Conservation (phyloP, 2,797 vertebrate species). For the Corythornis leucogaster region DNA sequence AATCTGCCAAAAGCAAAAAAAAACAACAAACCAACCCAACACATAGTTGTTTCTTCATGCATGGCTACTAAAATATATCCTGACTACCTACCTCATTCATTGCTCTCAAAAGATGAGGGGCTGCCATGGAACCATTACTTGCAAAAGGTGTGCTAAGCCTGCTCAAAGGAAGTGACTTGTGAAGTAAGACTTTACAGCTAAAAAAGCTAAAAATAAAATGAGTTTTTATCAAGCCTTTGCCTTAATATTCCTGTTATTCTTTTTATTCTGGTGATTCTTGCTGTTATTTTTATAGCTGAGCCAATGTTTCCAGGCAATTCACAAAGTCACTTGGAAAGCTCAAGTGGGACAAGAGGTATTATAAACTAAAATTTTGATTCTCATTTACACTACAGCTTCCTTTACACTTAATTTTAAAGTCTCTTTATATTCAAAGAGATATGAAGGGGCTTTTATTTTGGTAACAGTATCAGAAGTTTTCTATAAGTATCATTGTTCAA, state of each 20-base stretch:
- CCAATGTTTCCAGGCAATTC: constrained; percentile 39
- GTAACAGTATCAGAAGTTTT: neutral
- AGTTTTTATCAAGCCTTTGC: neutral
- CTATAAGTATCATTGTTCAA: neutral
- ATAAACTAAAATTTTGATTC: neutral
- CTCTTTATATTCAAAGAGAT: neutral
- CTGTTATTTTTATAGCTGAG: constrained; percentile 27
- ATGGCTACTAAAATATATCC: neutral
- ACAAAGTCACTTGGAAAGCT: neutral
- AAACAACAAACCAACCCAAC: neutral
- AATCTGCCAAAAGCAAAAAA: neutral
- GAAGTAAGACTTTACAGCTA: constrained; percentile 32
- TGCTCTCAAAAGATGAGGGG: neutral
- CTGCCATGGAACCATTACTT: neutral
- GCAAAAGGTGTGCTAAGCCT: neutral
- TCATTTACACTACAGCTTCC: neutral
- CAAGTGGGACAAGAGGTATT: neutral
- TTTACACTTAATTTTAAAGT: neutral
- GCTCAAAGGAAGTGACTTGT: neutral
- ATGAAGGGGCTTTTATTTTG: neutral
- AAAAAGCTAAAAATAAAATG: constrained; percentile 38
- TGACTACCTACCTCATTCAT: neutral
- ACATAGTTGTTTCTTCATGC: neutral
- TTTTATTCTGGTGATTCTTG: neutral
- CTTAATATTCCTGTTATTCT: constrained; percentile 25